Base-by-base conservation (phyloP, 2,888 invertebrate genomes). In the Eupithecia vulgata region DNA sequence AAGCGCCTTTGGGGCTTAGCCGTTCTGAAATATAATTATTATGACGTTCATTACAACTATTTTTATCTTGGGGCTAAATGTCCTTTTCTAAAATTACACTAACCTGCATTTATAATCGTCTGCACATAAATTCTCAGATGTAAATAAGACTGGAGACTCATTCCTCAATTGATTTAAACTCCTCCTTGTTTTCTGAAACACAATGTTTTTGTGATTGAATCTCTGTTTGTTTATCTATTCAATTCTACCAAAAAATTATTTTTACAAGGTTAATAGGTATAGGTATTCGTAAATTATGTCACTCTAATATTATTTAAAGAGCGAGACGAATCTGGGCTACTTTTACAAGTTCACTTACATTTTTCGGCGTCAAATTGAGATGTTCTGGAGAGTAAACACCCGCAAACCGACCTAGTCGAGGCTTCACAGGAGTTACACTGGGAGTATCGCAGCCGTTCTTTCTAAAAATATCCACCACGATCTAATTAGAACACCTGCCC, bases 311-410 rank as follows among this genome's bases (percentile, higher is more conserved):
- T 57, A 13, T 0, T 25, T 25, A 10, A 12, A 17, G 17, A 34
- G 8, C 7, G 17, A 34, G 15, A 0, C 17, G 7, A 34, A 17
- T 7, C 21, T 35, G n/a, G 65, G 61, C 13, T 64, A 35, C 3
- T 37, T 64, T 35, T 64, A 61, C 59, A 40, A 37, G 35, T 57
- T 72, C 78, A 90, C 94, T 91, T 87, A 95, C 95, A 81, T 84
- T 82, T 86, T 84, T 90, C 71, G 94, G 93, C 76, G 94, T 91
- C 83, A 90, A 85, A 85, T 95, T 93, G 67, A 95, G 90, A 85
- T 94, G 94, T 85, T 93, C 90, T 72, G 94, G 94, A 52, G 94
- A 95, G 86, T 94, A 93, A 87, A 89, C 85, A 88, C 93, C 94
- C 62, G 88, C 83, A 82, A 95, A 94, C 84, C 83, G 89, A 72